Percentiles rank a stretch among this genome's conserved stretches.
Conservation (phyloP, 2,113 vertebrate genomes). For the Corythornis cristatus region DNA sequence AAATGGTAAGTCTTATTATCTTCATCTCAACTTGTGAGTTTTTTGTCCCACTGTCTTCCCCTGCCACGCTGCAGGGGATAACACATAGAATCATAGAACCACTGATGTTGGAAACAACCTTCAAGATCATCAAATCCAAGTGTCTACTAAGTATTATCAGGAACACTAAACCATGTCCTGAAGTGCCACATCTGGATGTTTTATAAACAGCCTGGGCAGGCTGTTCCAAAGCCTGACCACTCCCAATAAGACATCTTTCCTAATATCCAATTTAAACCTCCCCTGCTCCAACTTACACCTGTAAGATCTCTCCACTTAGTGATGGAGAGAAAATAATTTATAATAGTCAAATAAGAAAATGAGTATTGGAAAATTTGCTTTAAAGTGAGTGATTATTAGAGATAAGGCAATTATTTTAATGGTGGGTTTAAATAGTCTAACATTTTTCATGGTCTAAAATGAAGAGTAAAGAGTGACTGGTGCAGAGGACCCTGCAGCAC, state of each 20-base stretch:
- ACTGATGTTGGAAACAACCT: no score
- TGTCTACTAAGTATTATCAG: no score
- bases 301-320: not conserved
- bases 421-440: not conserved
- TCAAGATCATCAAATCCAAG: no score
- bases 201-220: no score
- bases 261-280: no score
- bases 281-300: no score
- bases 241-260: no score
- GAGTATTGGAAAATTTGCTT: not conserved
- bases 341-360: not conserved
- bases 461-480: not conserved
- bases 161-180: no score
- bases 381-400: not conserved
- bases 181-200: no score
- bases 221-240: no score
- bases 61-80: not conserved
- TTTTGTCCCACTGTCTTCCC: not conserved
- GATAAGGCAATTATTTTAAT: not conserved
- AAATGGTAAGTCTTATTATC: not conserved
- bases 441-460: not conserved
- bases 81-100: not conserved
- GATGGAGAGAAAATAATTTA: not conserved
- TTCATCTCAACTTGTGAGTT: not conserved
- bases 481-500: not conserved